Percentiles rank a stretch among this genome's conserved stretches.
These are phyloP conservation scores for Zaprionus bogoriensis DNA, from an alignment of 2,888 invertebrate species.

Conservation along the genomic window DNA sequence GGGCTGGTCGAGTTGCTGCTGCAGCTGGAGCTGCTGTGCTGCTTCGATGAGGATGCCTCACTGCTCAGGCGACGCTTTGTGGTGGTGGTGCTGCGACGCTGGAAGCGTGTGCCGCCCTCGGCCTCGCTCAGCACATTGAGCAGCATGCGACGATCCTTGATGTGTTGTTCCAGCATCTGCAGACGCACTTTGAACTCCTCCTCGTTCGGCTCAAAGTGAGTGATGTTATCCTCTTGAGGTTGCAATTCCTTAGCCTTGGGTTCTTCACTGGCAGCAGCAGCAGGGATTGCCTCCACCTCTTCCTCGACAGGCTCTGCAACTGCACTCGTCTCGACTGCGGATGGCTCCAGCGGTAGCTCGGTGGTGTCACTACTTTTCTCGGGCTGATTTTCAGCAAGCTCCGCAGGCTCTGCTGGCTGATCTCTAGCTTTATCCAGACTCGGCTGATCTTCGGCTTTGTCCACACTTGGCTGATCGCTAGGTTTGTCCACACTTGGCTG, in stretches of 20 bases:
- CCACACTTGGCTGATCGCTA: background rate
- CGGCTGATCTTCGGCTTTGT: background rate
- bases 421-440: background rate
- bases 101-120: conserved; percentile 19
- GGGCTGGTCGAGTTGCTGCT: conserved; percentile 47
- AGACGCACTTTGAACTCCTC: conserved; percentile 57
- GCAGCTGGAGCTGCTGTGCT: conserved; percentile 38
- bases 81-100: conserved; percentile 20
- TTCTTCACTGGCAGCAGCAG: background rate
- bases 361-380: background rate
- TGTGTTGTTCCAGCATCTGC: conserved; percentile 58
- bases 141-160: conserved; percentile 58
- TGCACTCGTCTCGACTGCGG: background rate
- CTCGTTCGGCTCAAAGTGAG: conserved; percentile 66
- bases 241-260: background rate
- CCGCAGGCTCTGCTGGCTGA: background rate
- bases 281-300: background rate
- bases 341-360: background rate
- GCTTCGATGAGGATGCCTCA: conserved; percentile 24
- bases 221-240: conserved; percentile 17
- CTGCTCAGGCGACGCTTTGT: conserved; percentile 46
- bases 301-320: background rate
- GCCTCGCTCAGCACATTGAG: conserved; percentile 39
- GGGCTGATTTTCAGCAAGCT: background rate
- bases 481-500: background rate